These are phyloP conservation scores for Diacarnus erythraeanus DNA, from an alignment of 37 sponge, comb jelly and placozoan genomes.

Conservation along the genomic window DNA sequence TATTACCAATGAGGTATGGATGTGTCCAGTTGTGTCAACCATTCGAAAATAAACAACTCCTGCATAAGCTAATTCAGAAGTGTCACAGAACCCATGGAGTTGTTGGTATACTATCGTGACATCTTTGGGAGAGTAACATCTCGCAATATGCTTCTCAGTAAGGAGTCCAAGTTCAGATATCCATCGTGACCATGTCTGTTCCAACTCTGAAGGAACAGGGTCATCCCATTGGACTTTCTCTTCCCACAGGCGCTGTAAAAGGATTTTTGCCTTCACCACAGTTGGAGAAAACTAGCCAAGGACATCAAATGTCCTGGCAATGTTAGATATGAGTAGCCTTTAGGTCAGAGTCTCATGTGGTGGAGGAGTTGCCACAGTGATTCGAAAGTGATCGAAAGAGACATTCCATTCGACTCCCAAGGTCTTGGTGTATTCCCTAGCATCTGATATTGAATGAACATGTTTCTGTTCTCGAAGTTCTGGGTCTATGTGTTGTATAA, in stretches of 20 bases:
- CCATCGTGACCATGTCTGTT: neutral
- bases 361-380: neutral
- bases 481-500: neutral
- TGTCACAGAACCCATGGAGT: neutral
- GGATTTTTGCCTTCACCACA: too few relatives aligned
- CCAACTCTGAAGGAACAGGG: neutral
- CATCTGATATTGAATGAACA: neutral
- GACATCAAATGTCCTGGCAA: constrained; percentile 8
- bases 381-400: neutral
- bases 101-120: neutral
- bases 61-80: neutral
- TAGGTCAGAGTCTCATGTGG: neutral
- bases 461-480: neutral
- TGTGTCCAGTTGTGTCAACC: neutral
- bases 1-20: neutral
- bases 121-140: neutral
- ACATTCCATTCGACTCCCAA: constrained; percentile 4
- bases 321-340: neutral
- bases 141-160: neutral
- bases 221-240: constrained; percentile 1
- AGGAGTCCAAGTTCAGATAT: neutral
- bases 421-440: constrained; percentile 2
- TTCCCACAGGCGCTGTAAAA: neutral
- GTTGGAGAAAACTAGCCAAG: constrained; percentile 6
- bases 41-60: neutral